These are phyloP conservation scores for Bufo bufo DNA, from an alignment of 2,113 vertebrate genomes.

Conservation along the genomic window DNA sequence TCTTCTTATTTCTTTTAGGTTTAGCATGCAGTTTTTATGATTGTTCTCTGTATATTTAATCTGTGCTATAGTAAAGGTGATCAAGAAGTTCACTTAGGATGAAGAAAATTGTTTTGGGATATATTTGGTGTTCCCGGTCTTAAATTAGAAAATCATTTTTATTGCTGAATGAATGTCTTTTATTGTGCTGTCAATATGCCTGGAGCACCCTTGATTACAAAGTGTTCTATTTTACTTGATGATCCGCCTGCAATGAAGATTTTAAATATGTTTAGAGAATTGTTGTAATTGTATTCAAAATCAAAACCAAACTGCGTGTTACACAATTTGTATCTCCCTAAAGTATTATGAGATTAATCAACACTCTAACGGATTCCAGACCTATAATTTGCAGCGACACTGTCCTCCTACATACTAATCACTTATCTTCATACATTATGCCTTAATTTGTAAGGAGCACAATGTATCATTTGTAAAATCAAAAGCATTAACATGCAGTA, in stretches of 20 bases:
- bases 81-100: slow-evolving; percentile 20
- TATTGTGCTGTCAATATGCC: slow-evolving; percentile 15
- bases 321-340: slow-evolving; percentile 35
- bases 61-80: not conserved
- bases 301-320: slow-evolving; percentile 41
- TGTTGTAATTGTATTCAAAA: slow-evolving; percentile 47
- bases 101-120: not conserved
- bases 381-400: slow-evolving; percentile 28
- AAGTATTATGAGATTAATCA: slow-evolving; percentile 50
- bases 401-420: slow-evolving; percentile 55
- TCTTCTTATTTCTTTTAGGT: not conserved
- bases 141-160: slow-evolving; percentile 30
- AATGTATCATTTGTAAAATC: slow-evolving; percentile 43
- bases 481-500: slow-evolving; percentile 23
- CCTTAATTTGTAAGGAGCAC: slow-evolving; percentile 47
- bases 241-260: slow-evolving; percentile 10
- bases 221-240: slow-evolving; percentile 30
- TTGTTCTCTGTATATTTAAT: slow-evolving; percentile 24
- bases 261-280: slow-evolving; percentile 48
- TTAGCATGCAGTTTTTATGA: not conserved
- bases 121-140: not conserved
- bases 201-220: slow-evolving; percentile 41
- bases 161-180: slow-evolving; percentile 26
- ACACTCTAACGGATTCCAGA: slow-evolving; percentile 38
- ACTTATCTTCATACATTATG: slow-evolving; percentile 44